Evolutionary conservation across 2,888 invertebrate species (phyloP), one percentile per base, ranked within the genome.

Genomic region (Andrena trimmerana): DNA sequence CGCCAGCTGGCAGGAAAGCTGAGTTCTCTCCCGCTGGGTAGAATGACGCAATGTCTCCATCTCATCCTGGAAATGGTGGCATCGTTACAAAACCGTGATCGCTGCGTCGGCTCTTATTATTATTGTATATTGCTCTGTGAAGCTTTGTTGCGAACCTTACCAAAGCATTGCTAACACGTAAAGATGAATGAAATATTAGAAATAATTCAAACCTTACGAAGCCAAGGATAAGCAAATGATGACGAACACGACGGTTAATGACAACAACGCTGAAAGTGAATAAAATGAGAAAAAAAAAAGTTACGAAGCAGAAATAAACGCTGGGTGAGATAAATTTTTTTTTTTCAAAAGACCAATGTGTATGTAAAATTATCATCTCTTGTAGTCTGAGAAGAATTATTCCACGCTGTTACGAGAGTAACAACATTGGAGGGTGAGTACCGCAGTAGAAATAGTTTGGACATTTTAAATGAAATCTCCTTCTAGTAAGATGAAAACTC

Each of bases 21-120:
- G 96, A 20, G 96, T 95, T 74, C 96, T 95, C 92, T 97, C 97
- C 57, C 97, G 95, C 66, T 97, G 96, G 89, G 97, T 96, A 13
- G 96, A 96, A 86, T 97, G 97, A 0, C 97, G 95, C 54, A 97
- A 93, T 3, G 96, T 96, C 92, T 98, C 97, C 90, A 97, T 94
- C 91, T 98, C 97, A 92, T 98, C 98, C 97, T 98, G 94, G 77
- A 94, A 94, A 79, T 66, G 72, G 48, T 48, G 33, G 65, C 8
- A 8, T 54, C 72, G 54, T 83, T 81, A 84, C 13, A 50, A 63
- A 31, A 27, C 42, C 66, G 20, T 13, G 33, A 20, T 1, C 20
- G 7, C n/a, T 10, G 3, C 24, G 71, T 36, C 54, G 27, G 3
- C 8, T 42, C 42, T 8, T n/a, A 62, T 52, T n/a, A 42, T 50